phyloP scores from a whole-genome alignment of 2,888 invertebrate genomes.

The Hirtodrosophila confusa region DNA sequence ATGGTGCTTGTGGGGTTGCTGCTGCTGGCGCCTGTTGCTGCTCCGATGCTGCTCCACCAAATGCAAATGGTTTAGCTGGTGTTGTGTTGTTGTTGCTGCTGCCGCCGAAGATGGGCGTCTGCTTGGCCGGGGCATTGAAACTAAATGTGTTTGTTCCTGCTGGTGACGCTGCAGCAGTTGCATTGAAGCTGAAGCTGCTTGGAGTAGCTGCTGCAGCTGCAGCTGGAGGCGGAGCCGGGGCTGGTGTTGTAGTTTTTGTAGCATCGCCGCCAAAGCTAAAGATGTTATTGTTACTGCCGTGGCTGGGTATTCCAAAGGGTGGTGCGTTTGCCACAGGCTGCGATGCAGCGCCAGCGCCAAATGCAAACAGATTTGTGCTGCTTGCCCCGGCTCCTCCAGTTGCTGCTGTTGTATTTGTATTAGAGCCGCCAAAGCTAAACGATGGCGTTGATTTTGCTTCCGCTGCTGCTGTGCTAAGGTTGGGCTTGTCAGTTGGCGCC shows the following conservation, averaged over 20 bases:
- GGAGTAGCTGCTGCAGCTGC: slow-evolving; percentile 1
- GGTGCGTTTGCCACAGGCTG: slow-evolving; percentile 30
- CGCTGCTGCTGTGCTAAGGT: slow-evolving; percentile 7
- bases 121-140: slow-evolving; percentile 20
- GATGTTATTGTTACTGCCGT: background rate
- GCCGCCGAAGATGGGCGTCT: slow-evolving; percentile 34
- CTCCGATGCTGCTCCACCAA: slow-evolving; percentile 40
- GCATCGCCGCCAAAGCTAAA: slow-evolving; percentile 37
- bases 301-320: slow-evolving; percentile 23
- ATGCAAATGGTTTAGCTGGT: slow-evolving; percentile 40
- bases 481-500: background rate
- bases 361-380: slow-evolving; percentile 27
- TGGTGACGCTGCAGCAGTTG: slow-evolving; percentile 3
- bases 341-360: slow-evolving; percentile 13
- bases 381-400: background rate
- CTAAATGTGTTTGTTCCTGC: slow-evolving; percentile 8
- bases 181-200: slow-evolving; percentile 10
- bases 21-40: slow-evolving; percentile 18
- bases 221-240: too few relatives aligned
- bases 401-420: background rate
- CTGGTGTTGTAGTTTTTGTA: background rate
- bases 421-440: slow-evolving; percentile 22
- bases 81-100: slow-evolving; percentile 16
- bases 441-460: background rate
- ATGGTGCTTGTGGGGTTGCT: slow-evolving; percentile 1